Evolutionary conservation across 2,888 invertebrate species (phyloP), one percentile per base, ranked within the genome.

Genomic region (Cryptus viduatorius): DNA sequence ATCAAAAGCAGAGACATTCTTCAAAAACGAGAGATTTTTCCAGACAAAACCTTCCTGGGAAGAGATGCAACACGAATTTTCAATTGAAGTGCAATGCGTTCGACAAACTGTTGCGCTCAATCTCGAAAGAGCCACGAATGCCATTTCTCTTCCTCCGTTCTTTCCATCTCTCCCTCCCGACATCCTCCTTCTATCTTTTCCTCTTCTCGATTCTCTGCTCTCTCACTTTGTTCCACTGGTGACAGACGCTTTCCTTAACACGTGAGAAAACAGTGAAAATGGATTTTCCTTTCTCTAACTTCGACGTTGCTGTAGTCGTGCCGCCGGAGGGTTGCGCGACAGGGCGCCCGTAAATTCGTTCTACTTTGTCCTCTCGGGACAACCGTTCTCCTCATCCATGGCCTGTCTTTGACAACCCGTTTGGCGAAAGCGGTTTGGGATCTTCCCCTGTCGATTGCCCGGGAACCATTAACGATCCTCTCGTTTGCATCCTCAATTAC

Each of bases 231-330:
- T 79, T 83, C 78, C 75, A 73, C 68, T 75, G 65, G 84, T 89
- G 89, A 89, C 87, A 88, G 89, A 88, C 87, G 85, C 85, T 89
- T 89, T 87, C 81, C 89, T 88, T 87, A 87, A 89, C 87, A 88
- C 87, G 86, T 84, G 87, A 73, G 86, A 89, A 88, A 89, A 88
- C 86, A 87, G 86, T 83, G 87, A 86, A 89, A 87, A 89, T 88
- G 83, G 87, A 88, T 89, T 88, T 87, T 82, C 86, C 69, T 77
- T 79, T 71, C 71, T 79, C 79, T 73, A 75, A 48, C 65, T 75
- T 71, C 75, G 65, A 71, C 65, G 69, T 65, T 19, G 24, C 24
- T 76, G 48, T 73, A 12, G 42, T 61, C 53, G 78, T 75, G 71
- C 84, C 68, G 71, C 84, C 68, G 24, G 56, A 37, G 78, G 75